Evolutionary conservation across 2,888 invertebrate genomes (phyloP).

Genomic region (Hypena proboscidalis): DNA sequence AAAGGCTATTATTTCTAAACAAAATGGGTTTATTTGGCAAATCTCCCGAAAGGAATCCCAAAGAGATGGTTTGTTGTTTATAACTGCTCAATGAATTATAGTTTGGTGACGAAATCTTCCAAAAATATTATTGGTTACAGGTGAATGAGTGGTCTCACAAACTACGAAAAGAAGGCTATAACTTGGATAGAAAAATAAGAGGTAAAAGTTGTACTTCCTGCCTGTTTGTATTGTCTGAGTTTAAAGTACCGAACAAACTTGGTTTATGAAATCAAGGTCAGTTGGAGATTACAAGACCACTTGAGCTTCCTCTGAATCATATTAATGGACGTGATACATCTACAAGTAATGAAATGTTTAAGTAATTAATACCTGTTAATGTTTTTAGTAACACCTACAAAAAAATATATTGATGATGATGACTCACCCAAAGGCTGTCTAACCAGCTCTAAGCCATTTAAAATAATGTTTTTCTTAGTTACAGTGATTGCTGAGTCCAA

Average conservation of each 20-base stretch:
- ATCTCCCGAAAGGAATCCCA: conserved; percentile 93
- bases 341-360: too few relatives aligned
- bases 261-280: conserved; percentile 25
- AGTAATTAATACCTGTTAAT: too few relatives aligned
- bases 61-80: conserved; percentile 90
- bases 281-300: too few relatives aligned
- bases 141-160: conserved; percentile 99
- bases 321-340: too few relatives aligned
- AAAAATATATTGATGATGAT: too few relatives aligned
- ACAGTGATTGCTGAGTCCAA: too few relatives aligned
- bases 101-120: background rate
- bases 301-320: too few relatives aligned
- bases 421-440: too few relatives aligned
- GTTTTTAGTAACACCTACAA: too few relatives aligned
- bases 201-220: conserved; percentile 83
- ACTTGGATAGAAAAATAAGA: conserved; percentile 97
- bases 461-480: too few relatives aligned
- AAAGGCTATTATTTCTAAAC: background rate
- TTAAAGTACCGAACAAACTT: background rate
- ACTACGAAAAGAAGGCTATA: conserved; percentile 96
- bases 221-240: too few relatives aligned
- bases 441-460: too few relatives aligned
- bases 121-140: conserved; percentile 77
- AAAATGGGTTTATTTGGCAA: conserved; percentile 96
- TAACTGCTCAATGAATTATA: background rate